Base-by-base conservation (phyloP, 2,797 vertebrate species). In the Helostoma temminkii region DNA sequence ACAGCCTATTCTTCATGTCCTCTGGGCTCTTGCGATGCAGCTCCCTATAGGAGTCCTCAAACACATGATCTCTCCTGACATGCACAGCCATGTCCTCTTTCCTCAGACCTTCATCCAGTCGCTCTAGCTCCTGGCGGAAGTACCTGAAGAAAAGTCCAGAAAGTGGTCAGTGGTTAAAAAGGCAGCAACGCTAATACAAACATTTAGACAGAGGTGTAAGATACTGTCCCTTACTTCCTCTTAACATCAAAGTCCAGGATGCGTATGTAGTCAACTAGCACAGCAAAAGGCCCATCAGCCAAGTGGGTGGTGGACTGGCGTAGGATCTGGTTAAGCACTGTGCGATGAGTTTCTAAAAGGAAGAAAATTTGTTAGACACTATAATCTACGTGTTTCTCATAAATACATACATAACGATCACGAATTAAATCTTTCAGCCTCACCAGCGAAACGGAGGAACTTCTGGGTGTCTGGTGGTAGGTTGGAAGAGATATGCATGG, bases 51-150 rank as follows among this genome's bases (percentile, higher is more conserved):
- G 97, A 98, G 69, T 98, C 97, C 92, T 98, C 97, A 80, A 98
- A 98, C 62, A 98, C 97, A 14, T 98, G 97, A 78, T 98, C 97
- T 76, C 97, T 93, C 70, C 97, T 95, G 66, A 98, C 97, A 28
- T 98, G 97, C 46, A 98, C 97, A 1, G 97, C 97, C 96, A 98
- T 97, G 88, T 98, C 97, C 89, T 98, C 97, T 89, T 98, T 98
- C 68, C 97, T 92, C 66, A 98, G 90, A 25, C 97, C 97, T 88
- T 98, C 97, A 6, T 98, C 97, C 71, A 98, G 89, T 30, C 97
- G 94, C 86, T 98, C 97, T 11, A 98, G 85, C 88, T 98, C 97
- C 88, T 98, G 97, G 5, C 97, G 95, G 91, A 98, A 98, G 72
- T 98, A 98, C 83, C 97, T 98, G 81, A 30, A 54, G 26, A 73